Evolutionary conservation across 2,113 vertebrate species (phyloP).

Genomic region (Rana temporaria): DNA sequence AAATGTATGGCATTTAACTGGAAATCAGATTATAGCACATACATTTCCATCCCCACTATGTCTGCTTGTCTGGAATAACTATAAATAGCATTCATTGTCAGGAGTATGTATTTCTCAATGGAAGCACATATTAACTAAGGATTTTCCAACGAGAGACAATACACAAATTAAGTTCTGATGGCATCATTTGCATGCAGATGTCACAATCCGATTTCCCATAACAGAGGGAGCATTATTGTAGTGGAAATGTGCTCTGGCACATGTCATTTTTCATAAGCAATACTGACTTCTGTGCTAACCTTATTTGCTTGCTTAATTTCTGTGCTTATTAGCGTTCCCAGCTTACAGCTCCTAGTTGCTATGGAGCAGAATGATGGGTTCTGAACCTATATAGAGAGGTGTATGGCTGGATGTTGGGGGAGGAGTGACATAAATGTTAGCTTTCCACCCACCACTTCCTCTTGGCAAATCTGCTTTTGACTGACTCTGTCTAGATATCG

Average conservation of each 20-base stretch:
- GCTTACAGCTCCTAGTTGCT: slow-evolving; percentile 32
- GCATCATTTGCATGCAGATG: background rate
- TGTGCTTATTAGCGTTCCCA: slow-evolving; percentile 20
- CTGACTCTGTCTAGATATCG: background rate
- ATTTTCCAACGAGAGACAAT: slow-evolving; percentile 52
- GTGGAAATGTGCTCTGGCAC: slow-evolving; percentile 37
- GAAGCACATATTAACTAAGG: slow-evolving; percentile 67
- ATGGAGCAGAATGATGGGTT: slow-evolving; percentile 35
- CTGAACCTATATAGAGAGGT: slow-evolving; percentile 14
- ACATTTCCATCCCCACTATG: background rate
- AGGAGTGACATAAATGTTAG: slow-evolving; percentile 53
- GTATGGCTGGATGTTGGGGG: slow-evolving; percentile 50
- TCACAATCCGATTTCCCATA: slow-evolving; percentile 16
- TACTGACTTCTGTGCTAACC: slow-evolving; percentile 15
- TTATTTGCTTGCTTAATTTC: slow-evolving; percentile 39
- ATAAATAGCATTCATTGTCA: background rate
- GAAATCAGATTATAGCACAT: no score
- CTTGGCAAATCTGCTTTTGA: slow-evolving; percentile 25
- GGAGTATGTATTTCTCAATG: slow-evolving; percentile 57
- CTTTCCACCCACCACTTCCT: slow-evolving; percentile 54
- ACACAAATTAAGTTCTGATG: slow-evolving; percentile 54
- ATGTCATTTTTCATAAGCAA: slow-evolving; percentile 17
- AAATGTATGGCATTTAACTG: background rate
- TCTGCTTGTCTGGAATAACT: background rate
- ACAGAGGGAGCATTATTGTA: background rate